Evolutionary conservation across 1,140 invertebrate genomes (phyloP).

Genomic region (Nilaparvata lugens): DNA sequence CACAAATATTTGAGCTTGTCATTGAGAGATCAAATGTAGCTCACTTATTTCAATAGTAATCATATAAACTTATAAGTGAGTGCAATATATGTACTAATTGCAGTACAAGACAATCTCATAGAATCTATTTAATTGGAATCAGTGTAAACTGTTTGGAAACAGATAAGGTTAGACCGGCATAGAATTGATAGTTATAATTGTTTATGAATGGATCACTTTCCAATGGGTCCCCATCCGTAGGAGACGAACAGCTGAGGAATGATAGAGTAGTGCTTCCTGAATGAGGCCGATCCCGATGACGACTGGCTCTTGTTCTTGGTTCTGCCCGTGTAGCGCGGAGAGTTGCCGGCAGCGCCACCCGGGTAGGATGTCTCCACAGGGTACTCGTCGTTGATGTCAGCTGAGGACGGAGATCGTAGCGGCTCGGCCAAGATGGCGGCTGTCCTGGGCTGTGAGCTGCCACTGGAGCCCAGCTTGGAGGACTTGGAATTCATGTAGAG

Average conservation of each 20-base stretch:
- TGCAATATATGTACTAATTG: too few species aligned
- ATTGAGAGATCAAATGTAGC: too few species aligned
- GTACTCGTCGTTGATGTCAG: neutral
- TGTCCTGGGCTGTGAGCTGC: neutral
- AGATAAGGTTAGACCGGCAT: too few species aligned
- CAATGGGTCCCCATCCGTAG: constrained; percentile 35
- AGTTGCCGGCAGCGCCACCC: too few species aligned
- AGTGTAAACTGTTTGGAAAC: too few species aligned
- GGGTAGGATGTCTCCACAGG: neutral
- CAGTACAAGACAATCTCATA: too few species aligned
- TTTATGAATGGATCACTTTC: constrained; percentile 9
- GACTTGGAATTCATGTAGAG: constrained; percentile 32
- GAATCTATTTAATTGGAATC: too few species aligned
- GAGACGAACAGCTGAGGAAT: constrained; percentile 43
- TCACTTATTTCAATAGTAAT: too few species aligned
- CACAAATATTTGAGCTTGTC: too few species aligned
- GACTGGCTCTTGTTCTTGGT: too few species aligned
- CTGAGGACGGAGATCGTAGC: neutral
- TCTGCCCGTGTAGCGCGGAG: too few species aligned
- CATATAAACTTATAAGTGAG: too few species aligned
- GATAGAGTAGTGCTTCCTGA: constrained; percentile 34
- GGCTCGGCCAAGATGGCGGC: neutral
- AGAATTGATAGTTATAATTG: neutral
- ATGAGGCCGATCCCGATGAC: neutral
- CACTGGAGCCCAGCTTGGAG: neutral